Percentiles rank a stretch among this genome's conserved stretches.
These are phyloP conservation scores for Corapipo altera DNA, from an alignment of 2,113 vertebrate species.

Conservation along the genomic window DNA sequence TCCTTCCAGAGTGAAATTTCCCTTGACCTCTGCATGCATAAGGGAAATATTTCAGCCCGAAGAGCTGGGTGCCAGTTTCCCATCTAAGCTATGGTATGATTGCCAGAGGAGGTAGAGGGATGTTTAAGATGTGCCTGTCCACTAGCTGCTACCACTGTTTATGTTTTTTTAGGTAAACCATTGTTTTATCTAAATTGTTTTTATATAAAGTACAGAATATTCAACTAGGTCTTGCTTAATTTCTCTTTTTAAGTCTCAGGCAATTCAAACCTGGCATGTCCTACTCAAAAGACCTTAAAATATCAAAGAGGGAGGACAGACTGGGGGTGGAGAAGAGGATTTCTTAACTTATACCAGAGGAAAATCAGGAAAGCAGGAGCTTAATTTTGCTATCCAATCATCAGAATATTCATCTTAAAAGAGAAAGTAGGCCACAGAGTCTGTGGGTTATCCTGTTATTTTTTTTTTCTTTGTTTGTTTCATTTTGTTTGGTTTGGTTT, in stretches of 20 bases:
- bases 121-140: neutral
- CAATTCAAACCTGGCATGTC: neutral
- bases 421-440: neutral
- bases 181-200: neutral
- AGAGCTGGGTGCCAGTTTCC: neutral
- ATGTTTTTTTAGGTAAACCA: neutral
- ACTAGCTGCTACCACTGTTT: neutral
- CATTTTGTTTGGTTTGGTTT: neutral
- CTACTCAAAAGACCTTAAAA: neutral
- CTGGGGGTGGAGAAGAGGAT: neutral
- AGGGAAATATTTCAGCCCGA: neutral
- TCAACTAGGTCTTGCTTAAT: neutral
- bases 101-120: neutral
- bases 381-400: neutral
- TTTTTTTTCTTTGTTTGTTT: neutral
- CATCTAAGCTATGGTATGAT: neutral
- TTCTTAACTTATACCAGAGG: neutral
- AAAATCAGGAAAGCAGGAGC: neutral
- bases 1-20: neutral
- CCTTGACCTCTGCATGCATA: neutral
- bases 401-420: neutral
- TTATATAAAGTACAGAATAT: neutral
- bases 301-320: neutral
- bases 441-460: neutral
- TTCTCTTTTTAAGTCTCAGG: neutral